These are phyloP conservation scores for Phrynocephalus versicolor DNA, from an alignment of 2,113 vertebrate species.

Conservation along the genomic window DNA sequence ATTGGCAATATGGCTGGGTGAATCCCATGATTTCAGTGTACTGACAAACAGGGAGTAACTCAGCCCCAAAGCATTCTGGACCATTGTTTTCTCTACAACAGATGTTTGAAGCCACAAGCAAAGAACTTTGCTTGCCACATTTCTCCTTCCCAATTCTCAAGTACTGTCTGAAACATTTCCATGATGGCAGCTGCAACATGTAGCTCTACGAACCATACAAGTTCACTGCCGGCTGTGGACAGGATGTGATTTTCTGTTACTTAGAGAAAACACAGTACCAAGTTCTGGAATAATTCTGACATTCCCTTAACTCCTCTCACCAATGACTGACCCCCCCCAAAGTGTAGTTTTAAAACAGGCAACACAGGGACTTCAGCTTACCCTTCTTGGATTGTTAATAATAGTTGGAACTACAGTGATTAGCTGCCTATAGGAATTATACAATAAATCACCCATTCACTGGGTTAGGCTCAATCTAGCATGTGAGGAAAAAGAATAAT, in stretches of 20 bases:
- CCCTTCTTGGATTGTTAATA: neutral
- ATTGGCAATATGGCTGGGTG: neutral
- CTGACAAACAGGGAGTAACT: neutral
- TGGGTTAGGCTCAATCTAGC: neutral
- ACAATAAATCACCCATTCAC: neutral
- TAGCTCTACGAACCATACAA: neutral
- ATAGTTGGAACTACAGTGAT: no score
- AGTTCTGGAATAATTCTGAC: neutral
- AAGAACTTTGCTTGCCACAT: neutral
- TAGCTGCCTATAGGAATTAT: neutral
- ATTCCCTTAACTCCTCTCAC: neutral
- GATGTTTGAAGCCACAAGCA: neutral
- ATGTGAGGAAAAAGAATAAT: neutral
- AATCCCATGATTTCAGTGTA: neutral
- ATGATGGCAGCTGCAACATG: neutral
- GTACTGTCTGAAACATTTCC: neutral
- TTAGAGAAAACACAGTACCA: neutral
- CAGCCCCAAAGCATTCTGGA: neutral
- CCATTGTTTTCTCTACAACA: neutral
- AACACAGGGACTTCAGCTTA: neutral
- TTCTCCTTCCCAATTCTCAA: neutral
- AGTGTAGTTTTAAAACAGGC: neutral
- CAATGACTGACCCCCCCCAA: neutral
- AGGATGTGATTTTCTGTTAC: neutral
- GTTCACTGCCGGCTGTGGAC: neutral